Percentiles rank a stretch among this genome's conserved stretches.
phyloP scores from a whole-genome alignment of 1,140 invertebrate species.

The Lepidurus apus region DNA sequence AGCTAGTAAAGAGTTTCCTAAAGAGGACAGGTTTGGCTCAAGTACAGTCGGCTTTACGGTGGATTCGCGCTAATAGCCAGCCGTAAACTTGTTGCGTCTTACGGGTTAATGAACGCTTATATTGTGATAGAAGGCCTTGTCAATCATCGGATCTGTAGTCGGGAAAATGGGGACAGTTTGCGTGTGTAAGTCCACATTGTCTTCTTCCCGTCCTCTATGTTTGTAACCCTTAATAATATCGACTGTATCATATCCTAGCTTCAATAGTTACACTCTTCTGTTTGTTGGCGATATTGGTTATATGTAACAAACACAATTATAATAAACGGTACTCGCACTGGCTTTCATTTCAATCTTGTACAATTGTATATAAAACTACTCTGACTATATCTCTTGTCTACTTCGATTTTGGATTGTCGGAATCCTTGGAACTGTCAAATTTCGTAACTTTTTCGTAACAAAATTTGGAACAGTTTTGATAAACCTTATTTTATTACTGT shows the following conservation, averaged over 20 bases:
- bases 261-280: no score
- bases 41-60: background rate
- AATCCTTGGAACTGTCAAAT: no score
- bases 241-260: background rate
- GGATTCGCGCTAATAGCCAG: background rate
- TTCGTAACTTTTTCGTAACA: no score
- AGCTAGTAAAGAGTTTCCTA: conserved; percentile 7
- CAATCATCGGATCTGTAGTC: background rate
- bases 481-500: no score
- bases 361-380: no score
- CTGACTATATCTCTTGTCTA: no score
- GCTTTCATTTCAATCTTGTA: no score
- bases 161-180: background rate
- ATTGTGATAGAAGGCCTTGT: conserved; percentile 21
- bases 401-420: no score
- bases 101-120: background rate
- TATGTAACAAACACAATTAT: no score
- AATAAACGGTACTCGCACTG: no score
- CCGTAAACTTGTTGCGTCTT: background rate
- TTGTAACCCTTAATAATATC: background rate
- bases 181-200: background rate
- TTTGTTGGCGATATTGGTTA: no score
- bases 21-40: conserved; percentile 7
- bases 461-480: no score
- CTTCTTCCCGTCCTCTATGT: background rate